Percentiles rank a stretch among this genome's conserved stretches.
Evolutionary conservation across 2,888 invertebrate genomes (phyloP).

Genomic region (Lithophane socia): DNA sequence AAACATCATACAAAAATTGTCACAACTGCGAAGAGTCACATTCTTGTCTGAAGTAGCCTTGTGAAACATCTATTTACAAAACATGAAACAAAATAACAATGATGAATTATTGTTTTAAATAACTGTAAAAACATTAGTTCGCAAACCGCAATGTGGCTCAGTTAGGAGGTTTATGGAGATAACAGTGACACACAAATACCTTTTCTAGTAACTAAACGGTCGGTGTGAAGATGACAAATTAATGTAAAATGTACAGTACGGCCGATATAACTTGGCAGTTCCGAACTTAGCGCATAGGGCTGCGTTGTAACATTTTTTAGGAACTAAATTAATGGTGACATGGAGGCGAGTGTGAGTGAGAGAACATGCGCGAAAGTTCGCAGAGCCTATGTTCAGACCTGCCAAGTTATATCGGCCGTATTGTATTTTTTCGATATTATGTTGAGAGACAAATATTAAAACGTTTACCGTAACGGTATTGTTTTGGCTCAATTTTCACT

Average conservation of each 20-base stretch:
- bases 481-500: background rate
- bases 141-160: slow-evolving; percentile 28
- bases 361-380: too few species aligned
- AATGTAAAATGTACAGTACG: too few species aligned
- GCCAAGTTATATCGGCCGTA: too few species aligned
- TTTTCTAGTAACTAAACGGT: slow-evolving; percentile 22
- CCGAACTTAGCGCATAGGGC: too few species aligned
- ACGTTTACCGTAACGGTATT: slow-evolving; percentile 11
- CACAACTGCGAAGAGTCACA: slow-evolving; percentile 5
- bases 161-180: slow-evolving; percentile 5
- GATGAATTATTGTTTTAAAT: slow-evolving; percentile 43
- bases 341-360: too few species aligned
- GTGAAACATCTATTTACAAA: slow-evolving; percentile 28
- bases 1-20: background rate
- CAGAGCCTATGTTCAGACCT: too few species aligned
- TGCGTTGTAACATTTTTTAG: too few species aligned
- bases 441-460: slow-evolving; percentile 3
- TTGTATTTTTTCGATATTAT: background rate
- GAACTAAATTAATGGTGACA: too few species aligned
- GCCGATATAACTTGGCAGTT: too few species aligned
- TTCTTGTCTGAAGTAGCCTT: slow-evolving; percentile 11
- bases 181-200: slow-evolving; percentile 23
- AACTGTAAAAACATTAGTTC: slow-evolving; percentile 31
- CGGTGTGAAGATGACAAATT: slow-evolving; percentile 20
- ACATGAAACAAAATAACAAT: slow-evolving; percentile 11